Base-by-base conservation (phyloP, 2,888 invertebrate genomes). In the Meteorus colon region DNA sequence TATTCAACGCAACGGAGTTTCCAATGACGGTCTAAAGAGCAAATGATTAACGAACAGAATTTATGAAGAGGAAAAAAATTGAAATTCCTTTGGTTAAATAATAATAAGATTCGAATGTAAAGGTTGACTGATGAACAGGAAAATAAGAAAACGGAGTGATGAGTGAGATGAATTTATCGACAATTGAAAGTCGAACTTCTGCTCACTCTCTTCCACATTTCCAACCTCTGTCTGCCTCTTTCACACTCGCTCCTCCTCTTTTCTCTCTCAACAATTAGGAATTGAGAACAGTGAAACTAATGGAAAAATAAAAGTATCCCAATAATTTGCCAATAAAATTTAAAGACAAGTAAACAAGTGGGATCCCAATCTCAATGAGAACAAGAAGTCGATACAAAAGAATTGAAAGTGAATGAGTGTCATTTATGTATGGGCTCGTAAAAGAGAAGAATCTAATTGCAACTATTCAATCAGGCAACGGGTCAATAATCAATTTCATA, bases 21-120 rank as follows among this genome's bases (percentile, higher is more conserved):
- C 74, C 69, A 51, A 19, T 60, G 67, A 74, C 69, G 74, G 74
- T 74, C 74, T 74, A 74, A 74, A 19, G 37, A 29, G 48, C 62
- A 31, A 41, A 41, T 48, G 63, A 75, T 48, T 24, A 70, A 74
- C 48, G 41, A 41, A 41, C 8, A 41, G 8, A 41, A 41, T 27
- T 29, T 69, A 48, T 67, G 27, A 66, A 41, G 34, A 16, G 62
- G 31, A n/a, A 8, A 24, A 37, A 29, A 41, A 37, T 14, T 16
- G 6, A 16, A 60, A 24, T 24, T 60, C 24, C 62, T 24, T 62
- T 10, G 59, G 24, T 31, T 63, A 62, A 63, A 70, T n/a, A 63
- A 63, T 75, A 48, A 37, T 37, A 24, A 63, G 8, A 29, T 27
- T 67, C 37, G 5, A 34, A 59, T 37, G 63, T 27, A 70, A 24